Base-by-base conservation (phyloP, 2,888 invertebrate genomes). In the Stictocephala bisonia region DNA sequence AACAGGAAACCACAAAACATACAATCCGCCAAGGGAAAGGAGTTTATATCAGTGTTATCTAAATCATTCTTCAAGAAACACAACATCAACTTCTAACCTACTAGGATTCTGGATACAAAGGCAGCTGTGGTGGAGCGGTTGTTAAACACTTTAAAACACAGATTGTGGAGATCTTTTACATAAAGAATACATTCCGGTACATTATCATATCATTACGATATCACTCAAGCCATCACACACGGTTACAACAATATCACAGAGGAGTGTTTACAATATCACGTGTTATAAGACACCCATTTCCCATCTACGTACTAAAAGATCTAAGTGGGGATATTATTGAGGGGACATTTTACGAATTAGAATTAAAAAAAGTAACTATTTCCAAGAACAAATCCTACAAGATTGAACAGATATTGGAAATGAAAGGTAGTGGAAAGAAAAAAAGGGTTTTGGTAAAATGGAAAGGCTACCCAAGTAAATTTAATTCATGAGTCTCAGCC, bases 71-170 rank as follows among this genome's bases (percentile, higher is more conserved):
- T 78, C 13, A 74, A 75, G 24, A 18, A 74, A 18, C 68, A 77
- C n/a, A 74, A 41, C 27, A 66, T 35, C 79, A 77, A 56, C 15
- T n/a, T 29, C 76, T 79, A 79, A 51, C 76, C 77, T 0, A 78
- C 80, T 0, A 69, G 78, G 4, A 79, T 81, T 74, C 72, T 68
- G 0, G 79, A 81, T 29, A 78, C 78, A 3, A 83, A 83, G 76
- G 79, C 80, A 0, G 71, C 78, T 1, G 67, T 82, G 1, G 77
- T 80, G 6, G 82, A 83, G 75, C 66, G 83, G 13, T 81, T 80
- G 18, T 77, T 80, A 67, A 71, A 80, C 44, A 81, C 80, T 3
- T 50, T 82, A 15, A 81, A 80, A 72, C 74, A 75, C 3, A 77
- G 73, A 71, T 77, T 82, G 76, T 81, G 75, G 74, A 75, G 76